These are phyloP conservation scores for Helostoma temminkii DNA, from an alignment of 2,797 vertebrate species.

Conservation along the genomic window DNA sequence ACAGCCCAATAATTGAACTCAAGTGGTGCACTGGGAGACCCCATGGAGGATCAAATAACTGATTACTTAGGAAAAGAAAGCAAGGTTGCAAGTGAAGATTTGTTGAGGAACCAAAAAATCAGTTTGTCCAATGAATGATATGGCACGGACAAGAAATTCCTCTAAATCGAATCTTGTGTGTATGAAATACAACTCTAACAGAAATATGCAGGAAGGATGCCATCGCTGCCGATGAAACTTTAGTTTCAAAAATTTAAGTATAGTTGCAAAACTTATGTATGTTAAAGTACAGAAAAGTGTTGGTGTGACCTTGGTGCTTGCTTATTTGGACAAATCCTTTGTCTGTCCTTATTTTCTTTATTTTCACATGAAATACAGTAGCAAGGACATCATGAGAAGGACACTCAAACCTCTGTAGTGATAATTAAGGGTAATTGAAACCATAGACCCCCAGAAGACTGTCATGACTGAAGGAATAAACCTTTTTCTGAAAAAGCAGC, in stretches of 20 bases:
- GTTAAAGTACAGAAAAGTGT: neutral
- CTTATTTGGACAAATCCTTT: constrained; percentile 17
- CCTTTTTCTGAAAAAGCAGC: constrained; percentile 28
- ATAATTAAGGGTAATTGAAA: neutral
- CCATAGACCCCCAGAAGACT: neutral
- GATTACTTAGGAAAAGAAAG: constrained; percentile 70
- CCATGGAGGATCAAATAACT: constrained; percentile 75
- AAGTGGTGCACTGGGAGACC: constrained; percentile 68
- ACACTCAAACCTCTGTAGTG: neutral
- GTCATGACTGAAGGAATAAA: constrained; percentile 2
- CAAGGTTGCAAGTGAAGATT: constrained; percentile 59
- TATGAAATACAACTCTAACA: constrained; percentile 48
- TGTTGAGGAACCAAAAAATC: constrained; percentile 65
- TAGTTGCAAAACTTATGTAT: constrained; percentile 51
- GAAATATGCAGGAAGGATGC: constrained; percentile 42
- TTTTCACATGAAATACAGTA: neutral
- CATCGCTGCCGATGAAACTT: constrained; percentile 44
- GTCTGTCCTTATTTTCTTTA: constrained; percentile 8
- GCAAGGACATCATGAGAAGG: neutral
- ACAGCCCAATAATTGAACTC: constrained; percentile 75
- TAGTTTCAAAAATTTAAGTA: constrained; percentile 56
- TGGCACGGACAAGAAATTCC: constrained; percentile 40
- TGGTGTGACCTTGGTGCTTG: neutral
- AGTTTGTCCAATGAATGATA: constrained; percentile 56
- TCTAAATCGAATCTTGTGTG: constrained; percentile 53